Percentiles rank a stretch among this genome's conserved stretches.
These are phyloP conservation scores for Sapayoa aenigma DNA, from an alignment of 2,113 vertebrate genomes.

Conservation along the genomic window DNA sequence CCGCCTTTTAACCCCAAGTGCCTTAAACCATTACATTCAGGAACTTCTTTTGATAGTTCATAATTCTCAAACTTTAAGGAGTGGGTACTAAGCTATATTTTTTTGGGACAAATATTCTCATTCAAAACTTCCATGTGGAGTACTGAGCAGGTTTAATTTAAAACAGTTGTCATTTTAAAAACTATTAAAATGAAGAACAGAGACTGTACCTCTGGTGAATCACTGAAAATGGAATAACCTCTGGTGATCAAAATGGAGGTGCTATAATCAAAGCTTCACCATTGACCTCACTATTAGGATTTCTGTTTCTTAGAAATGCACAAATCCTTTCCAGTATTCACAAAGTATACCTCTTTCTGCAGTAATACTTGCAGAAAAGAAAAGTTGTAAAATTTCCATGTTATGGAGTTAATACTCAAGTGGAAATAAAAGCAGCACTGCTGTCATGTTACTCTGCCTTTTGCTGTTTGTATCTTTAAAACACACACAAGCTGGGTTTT, in stretches of 20 bases:
- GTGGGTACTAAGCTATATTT: neutral
- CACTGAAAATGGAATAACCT: neutral
- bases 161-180: neutral
- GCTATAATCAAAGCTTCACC: neutral
- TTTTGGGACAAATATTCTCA: neutral
- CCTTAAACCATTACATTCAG: too few species aligned
- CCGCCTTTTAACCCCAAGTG: too few species aligned
- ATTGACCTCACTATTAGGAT: neutral
- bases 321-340: neutral
- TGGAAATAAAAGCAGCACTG: neutral
- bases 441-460: neutral
- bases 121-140: neutral
- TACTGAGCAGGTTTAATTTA: neutral
- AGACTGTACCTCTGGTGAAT: neutral
- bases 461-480: neutral
- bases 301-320: neutral
- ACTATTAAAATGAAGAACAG: neutral
- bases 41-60: neutral
- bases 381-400: neutral
- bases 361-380: neutral
- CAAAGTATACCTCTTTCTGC: neutral
- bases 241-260: neutral
- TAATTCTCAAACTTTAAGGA: neutral
- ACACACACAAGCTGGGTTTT: neutral
- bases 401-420: neutral